Evolutionary conservation across 2,888 invertebrate species (phyloP), one percentile per base, ranked within the genome.

Genomic region (Beris morrisii): DNA sequence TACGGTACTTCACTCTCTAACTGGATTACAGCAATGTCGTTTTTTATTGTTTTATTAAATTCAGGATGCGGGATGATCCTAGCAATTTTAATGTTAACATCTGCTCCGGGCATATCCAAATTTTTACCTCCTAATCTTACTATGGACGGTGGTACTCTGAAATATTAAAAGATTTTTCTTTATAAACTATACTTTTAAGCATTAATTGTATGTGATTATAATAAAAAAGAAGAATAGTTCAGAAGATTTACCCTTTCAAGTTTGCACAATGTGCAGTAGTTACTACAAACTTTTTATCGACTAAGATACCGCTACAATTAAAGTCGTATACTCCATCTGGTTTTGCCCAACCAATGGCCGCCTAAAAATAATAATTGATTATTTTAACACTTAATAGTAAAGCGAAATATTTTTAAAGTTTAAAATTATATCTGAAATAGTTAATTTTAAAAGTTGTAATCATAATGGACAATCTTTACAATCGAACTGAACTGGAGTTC

Each of bases 241-340:
- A 28, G 12, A 12, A 38, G 4, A n/a, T 22, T 48, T 56, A 77
- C 77, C 74, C 75, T 71, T 73, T 22, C 73, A 53, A 75, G 74
- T 65, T 74, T 57, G 75, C 74, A 70, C 86, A 86, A 72, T 86
- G 86, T 9, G 85, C 85, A 4, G 86, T 86, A 1, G 86, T 85
- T 3, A 86, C 75, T 7, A 86, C 76, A 75, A 82, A 84, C 11
- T 78, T 73, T n/a, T 82, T 80, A 64, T 82, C 82, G 38, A 86
- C 79, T 53, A 64, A 57, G 44, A 63, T 64, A 1, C 64, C 68
- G 15, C 68, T 66, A 66, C 68, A 68, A 15, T 55, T 43, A 65
- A 68, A 9, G 46, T 56, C 4, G 66, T 32, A n/a, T 15, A 12
- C 22, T 12, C 15, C 28, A 30, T 28, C 13, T 28, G 52, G 6